Evolutionary conservation across 2,797 vertebrate species (phyloP).

Genomic region (Microcaecilia unicolor): DNA sequence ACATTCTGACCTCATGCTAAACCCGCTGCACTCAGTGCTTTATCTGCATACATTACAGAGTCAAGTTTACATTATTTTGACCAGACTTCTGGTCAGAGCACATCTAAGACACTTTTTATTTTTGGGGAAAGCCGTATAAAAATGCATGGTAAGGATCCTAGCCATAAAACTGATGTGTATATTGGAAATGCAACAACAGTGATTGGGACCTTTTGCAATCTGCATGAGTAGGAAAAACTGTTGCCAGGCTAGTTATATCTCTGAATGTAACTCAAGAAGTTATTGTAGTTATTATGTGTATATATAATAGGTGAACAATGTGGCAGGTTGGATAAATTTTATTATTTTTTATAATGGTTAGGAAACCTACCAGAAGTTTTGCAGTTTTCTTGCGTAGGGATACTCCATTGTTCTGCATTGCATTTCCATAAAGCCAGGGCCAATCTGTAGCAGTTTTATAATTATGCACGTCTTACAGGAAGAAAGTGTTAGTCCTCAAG

Average conservation of each 20-base stretch:
- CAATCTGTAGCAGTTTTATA: neutral
- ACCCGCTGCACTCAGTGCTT: constrained; percentile 19
- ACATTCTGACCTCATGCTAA: constrained; percentile 43
- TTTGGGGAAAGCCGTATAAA: constrained; percentile 13
- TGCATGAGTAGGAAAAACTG: no score
- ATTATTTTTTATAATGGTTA: no score
- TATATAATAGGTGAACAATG: no score
- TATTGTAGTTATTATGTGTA: no score
- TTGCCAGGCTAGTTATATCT: no score
- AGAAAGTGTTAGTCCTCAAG: constrained; percentile 8
- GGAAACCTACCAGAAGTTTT: no score
- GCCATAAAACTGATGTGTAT: neutral
- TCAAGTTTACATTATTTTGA: constrained; percentile 37
- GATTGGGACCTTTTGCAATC: no score
- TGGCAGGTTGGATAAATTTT: no score
- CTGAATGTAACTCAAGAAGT: no score
- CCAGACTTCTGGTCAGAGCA: constrained; percentile 28
- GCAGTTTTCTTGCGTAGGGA: no score
- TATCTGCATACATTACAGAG: constrained; percentile 29
- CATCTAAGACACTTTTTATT: neutral
- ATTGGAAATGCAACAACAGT: no score
- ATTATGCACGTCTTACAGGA: neutral
- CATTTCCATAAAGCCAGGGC: no score
- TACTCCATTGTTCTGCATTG: constrained; percentile 7
- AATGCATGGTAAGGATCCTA: neutral